Conservation (phyloP, 2,797 vertebrate genomes). For the Rhadinocentrus ornatus region DNA sequence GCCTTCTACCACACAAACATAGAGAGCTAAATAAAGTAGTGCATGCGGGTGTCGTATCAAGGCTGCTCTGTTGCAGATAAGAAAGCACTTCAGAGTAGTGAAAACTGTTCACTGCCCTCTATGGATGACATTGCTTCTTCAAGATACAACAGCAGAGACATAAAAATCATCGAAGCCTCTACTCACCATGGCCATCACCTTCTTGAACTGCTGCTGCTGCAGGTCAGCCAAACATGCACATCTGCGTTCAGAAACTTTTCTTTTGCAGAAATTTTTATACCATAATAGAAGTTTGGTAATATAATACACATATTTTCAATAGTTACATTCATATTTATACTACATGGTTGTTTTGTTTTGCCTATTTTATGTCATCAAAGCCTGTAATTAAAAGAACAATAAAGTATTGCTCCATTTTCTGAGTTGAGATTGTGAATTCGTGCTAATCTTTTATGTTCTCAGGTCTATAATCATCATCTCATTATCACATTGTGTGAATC, state of each 20-base stretch:
- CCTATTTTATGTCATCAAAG: too few relatives aligned
- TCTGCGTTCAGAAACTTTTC: neutral
- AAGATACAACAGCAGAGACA: constrained; percentile 8
- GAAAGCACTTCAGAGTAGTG: constrained; percentile 1
- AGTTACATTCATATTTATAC: too few relatives aligned
- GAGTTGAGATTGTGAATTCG: too few relatives aligned
- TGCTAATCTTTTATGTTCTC: neutral
- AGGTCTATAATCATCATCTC: neutral
- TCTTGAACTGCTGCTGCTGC: neutral
- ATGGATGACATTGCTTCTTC: neutral
- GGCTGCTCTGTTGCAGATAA: neutral
- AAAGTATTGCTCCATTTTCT: too few relatives aligned
- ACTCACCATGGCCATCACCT: neutral
- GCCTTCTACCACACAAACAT: neutral
- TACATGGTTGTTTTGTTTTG: too few relatives aligned
- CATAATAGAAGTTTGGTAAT: too few relatives aligned
- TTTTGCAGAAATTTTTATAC: too few relatives aligned
- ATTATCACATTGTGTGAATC: neutral
- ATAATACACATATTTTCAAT: too few relatives aligned
- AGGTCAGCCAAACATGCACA: neutral
- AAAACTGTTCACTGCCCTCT: constrained; percentile 2
- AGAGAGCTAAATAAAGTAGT: neutral
- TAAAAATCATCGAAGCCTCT: neutral
- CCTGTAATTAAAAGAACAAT: too few relatives aligned
- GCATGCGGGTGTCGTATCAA: neutral